Evolutionary conservation across 1,140 invertebrate genomes (phyloP).

Genomic region (Pseudomyrmex pallidus): DNA sequence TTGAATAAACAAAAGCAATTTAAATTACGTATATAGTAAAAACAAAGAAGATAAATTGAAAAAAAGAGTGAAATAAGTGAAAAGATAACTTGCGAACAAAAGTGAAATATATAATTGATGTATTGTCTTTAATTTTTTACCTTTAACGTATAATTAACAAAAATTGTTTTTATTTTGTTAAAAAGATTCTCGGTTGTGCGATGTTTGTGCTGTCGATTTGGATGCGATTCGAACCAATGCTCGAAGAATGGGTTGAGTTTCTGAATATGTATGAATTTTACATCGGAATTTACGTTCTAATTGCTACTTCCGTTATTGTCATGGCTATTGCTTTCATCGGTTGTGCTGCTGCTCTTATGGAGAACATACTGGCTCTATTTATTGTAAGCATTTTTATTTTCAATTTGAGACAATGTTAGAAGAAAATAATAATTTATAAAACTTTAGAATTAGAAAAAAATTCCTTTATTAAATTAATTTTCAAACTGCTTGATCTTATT

Average conservation of each 20-base stretch:
- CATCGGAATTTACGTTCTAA: slow-evolving; percentile 92
- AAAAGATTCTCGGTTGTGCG: slow-evolving; percentile 90
- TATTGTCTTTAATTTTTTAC: background rate
- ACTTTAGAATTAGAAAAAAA: too few species aligned
- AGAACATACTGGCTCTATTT: slow-evolving; percentile 87
- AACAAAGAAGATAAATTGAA: too few species aligned
- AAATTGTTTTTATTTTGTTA: slow-evolving; percentile 24
- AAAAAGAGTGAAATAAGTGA: background rate
- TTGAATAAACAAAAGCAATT: background rate
- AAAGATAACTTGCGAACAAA: too few species aligned
- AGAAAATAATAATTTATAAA: too few species aligned
- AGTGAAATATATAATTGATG: background rate
- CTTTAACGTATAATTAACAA: background rate
- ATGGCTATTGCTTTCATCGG: slow-evolving; percentile 91
- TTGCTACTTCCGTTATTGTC: slow-evolving; percentile 89
- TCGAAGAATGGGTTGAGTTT: slow-evolving; percentile 92
- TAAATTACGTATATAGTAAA: too few species aligned
- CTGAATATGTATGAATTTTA: slow-evolving; percentile 91
- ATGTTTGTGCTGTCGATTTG: slow-evolving; percentile 92
- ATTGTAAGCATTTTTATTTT: slow-evolving; percentile 85
- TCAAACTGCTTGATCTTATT: too few species aligned
- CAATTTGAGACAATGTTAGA: background rate
- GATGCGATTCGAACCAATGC: slow-evolving; percentile 91
- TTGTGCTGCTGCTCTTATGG: slow-evolving; percentile 90
- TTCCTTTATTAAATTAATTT: too few species aligned